These are phyloP conservation scores for Papilio helenus DNA, from an alignment of 1,140 invertebrate genomes.

Conservation along the genomic window DNA sequence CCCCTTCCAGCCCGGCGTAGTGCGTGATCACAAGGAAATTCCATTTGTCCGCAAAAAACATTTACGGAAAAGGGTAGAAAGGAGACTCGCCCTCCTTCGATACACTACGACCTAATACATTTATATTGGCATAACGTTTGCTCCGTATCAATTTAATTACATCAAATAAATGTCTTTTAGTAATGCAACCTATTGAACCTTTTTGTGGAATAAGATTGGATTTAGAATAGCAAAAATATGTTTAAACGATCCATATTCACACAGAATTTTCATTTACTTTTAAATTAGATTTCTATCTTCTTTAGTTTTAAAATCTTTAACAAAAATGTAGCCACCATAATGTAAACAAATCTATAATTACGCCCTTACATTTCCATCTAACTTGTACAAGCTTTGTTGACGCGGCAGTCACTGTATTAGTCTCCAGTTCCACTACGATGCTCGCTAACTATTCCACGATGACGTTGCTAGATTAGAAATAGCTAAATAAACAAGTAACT, in stretches of 20 bases:
- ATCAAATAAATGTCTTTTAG: constrained; percentile 17
- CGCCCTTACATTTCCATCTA: background rate
- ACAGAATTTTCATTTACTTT: too few species aligned
- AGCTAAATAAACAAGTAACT: too few species aligned
- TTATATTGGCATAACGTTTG: constrained; percentile 36
- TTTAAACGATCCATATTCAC: background rate
- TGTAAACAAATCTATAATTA: too few species aligned
- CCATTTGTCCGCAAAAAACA: constrained; percentile 70
- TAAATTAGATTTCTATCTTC: too few species aligned
- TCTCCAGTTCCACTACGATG: background rate
- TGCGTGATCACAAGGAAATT: constrained; percentile 70
- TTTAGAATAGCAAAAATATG: background rate
- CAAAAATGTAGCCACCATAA: too few species aligned
- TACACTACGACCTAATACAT: constrained; percentile 37
- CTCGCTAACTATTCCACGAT: too few species aligned
- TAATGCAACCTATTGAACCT: background rate
- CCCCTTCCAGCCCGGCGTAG: constrained; percentile 51
- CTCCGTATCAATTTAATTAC: constrained; percentile 26
- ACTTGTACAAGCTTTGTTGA: background rate
- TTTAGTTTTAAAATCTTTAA: too few species aligned
- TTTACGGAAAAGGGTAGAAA: constrained; percentile 52
- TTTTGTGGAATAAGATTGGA: background rate
- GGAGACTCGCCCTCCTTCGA: constrained; percentile 3
- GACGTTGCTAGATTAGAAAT: too few species aligned
- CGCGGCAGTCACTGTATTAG: background rate